These are phyloP conservation scores for Siderastrea siderea DNA, from an alignment of 92 coral and sea anemone genomes.

Conservation along the genomic window DNA sequence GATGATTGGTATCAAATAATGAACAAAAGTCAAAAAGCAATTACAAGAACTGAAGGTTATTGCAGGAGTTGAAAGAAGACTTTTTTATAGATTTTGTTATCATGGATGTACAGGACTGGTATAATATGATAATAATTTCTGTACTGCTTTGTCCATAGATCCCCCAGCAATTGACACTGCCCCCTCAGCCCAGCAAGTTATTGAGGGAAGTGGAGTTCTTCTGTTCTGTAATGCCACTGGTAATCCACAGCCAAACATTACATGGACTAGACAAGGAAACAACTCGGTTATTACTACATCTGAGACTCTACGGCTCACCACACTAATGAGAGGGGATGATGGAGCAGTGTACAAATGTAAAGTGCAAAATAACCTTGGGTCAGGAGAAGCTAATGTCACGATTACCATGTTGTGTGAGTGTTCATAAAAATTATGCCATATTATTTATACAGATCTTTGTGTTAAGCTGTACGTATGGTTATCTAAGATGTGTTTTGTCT, in stretches of 20 bases:
- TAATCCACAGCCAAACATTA: background rate
- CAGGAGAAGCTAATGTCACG: background rate
- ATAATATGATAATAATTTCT: no score
- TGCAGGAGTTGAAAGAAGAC: no score
- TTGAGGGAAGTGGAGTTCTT: background rate
- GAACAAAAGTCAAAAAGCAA: no score
- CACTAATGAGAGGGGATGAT: background rate
- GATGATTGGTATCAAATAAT: no score
- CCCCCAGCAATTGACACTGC: background rate
- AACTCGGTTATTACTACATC: background rate
- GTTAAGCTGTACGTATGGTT: no score
- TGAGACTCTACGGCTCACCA: background rate
- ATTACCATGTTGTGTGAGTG: slow-evolving; percentile 7
- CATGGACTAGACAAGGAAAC: background rate
- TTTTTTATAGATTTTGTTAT: no score
- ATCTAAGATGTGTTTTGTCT: no score
- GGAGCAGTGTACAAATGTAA: background rate
- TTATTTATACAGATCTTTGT: no score
- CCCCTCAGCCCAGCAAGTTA: background rate
- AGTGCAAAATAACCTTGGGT: background rate
- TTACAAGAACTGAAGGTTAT: no score
- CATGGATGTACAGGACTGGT: no score
- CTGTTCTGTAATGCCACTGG: slow-evolving; percentile 19
- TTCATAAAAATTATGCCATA: background rate
- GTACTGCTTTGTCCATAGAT: background rate